These are phyloP conservation scores for Phania funesta DNA, from an alignment of 2,888 invertebrate genomes.

Conservation along the genomic window DNA sequence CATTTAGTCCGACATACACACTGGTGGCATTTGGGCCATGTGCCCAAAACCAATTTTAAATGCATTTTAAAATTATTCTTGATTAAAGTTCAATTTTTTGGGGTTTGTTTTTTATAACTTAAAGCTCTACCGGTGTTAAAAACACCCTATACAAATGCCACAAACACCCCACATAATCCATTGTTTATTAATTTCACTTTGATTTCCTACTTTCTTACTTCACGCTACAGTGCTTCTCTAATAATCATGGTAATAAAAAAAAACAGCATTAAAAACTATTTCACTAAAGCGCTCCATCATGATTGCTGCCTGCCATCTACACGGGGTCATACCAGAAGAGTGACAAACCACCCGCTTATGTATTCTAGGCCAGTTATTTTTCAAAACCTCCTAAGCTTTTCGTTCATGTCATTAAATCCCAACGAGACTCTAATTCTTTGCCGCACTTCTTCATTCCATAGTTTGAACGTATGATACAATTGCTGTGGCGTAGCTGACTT, in stretches of 20 bases:
- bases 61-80: too few relatives aligned
- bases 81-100: too few relatives aligned
- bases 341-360: slow-evolving; percentile 16
- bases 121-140: too few relatives aligned
- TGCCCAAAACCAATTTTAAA: too few relatives aligned
- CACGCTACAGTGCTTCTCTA: slow-evolving; percentile 53
- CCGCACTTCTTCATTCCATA: background rate
- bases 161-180: slow-evolving; percentile 26
- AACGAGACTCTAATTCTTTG: background rate
- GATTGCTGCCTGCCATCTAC: slow-evolving; percentile 22
- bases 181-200: slow-evolving; percentile 57
- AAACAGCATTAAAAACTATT: background rate
- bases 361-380: background rate
- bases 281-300: slow-evolving; percentile 23
- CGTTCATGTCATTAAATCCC: background rate
- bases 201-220: slow-evolving; percentile 66
- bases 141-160: too few relatives aligned
- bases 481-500: background rate
- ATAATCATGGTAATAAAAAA: too few relatives aligned
- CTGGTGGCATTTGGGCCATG: too few relatives aligned
- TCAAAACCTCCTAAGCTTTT: background rate
- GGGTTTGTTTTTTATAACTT: too few relatives aligned
- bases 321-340: slow-evolving; percentile 15
- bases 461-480: background rate
- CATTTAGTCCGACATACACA: too few relatives aligned